Evolutionary conservation across 2,888 invertebrate species (phyloP).

Genomic region (Cheilosia pagana): DNA sequence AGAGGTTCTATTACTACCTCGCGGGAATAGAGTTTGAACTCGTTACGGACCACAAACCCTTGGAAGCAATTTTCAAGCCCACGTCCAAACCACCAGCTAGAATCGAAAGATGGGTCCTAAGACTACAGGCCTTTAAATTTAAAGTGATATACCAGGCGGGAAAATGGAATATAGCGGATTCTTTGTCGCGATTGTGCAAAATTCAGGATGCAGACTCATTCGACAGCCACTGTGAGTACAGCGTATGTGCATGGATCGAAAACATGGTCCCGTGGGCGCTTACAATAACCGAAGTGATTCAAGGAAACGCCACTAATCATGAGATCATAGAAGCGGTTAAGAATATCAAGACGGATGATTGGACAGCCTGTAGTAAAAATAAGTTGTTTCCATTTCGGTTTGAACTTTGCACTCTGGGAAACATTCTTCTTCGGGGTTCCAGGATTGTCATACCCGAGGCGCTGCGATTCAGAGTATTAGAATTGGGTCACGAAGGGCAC

Average conservation of each 20-base stretch:
- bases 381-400: too few relatives aligned
- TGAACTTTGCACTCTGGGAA: too few relatives aligned
- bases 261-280: background rate
- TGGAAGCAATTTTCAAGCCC: background rate
- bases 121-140: background rate
- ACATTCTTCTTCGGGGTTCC: too few relatives aligned
- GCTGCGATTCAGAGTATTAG: too few relatives aligned
- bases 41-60: background rate
- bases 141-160: background rate
- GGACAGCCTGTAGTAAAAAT: too few relatives aligned
- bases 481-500: background rate
- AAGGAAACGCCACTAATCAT: slow-evolving; percentile 4
- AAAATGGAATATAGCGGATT: background rate
- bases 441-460: too few relatives aligned
- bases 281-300: background rate
- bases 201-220: slow-evolving; percentile 32
- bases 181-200: slow-evolving; percentile 5
- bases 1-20: slow-evolving; percentile 63
- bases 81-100: background rate
- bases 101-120: slow-evolving; percentile 10
- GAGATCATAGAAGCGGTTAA: slow-evolving; percentile 20
- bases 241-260: slow-evolving; percentile 44
- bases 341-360: background rate
- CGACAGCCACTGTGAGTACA: slow-evolving; percentile 41
- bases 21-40: slow-evolving; percentile 33